A percentile compares a stretch with the other conserved stretches of the same genome.
Evolutionary conservation across 2,797 vertebrate genomes (phyloP).

Genomic region (Lagorchestes hirsutus): DNA sequence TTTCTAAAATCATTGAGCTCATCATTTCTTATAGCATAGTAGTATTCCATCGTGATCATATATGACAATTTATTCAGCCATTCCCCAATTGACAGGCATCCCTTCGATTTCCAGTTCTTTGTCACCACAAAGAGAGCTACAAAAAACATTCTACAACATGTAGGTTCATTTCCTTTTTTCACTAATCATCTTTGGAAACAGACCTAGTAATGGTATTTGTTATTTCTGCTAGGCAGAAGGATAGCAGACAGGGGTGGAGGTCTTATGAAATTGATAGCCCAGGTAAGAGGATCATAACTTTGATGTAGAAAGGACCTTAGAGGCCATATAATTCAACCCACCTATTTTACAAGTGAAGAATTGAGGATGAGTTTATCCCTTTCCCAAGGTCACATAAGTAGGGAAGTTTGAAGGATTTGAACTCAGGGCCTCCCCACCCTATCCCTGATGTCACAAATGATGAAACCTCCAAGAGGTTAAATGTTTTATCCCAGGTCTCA

Average conservation of each 20-base stretch:
- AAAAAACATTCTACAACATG: not conserved
- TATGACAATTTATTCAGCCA: not conserved
- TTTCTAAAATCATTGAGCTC: not conserved
- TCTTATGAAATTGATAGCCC: not conserved
- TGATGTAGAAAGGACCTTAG: not conserved
- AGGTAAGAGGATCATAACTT: not conserved
- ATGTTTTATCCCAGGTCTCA: not conserved
- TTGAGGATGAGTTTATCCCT: not conserved
- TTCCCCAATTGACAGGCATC: not conserved
- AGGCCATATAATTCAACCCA: conserved; percentile 24
- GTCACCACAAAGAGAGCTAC: not conserved
- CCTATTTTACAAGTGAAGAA: not conserved
- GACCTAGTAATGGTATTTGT: not conserved
- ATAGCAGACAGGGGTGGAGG: not conserved
- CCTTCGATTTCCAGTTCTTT: not conserved
- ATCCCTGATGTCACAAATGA: not conserved
- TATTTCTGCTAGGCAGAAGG: not conserved
- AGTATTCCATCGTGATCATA: not conserved
- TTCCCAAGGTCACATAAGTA: not conserved
- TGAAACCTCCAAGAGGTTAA: not conserved
- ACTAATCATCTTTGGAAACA: not conserved
- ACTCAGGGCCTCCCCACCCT: not conserved
- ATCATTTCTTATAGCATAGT: not conserved
- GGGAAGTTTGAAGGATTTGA: not conserved
- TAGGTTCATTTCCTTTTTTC: not conserved